Conservation (phyloP, 2,888 invertebrate species). For the Lasius platythorax region DNA sequence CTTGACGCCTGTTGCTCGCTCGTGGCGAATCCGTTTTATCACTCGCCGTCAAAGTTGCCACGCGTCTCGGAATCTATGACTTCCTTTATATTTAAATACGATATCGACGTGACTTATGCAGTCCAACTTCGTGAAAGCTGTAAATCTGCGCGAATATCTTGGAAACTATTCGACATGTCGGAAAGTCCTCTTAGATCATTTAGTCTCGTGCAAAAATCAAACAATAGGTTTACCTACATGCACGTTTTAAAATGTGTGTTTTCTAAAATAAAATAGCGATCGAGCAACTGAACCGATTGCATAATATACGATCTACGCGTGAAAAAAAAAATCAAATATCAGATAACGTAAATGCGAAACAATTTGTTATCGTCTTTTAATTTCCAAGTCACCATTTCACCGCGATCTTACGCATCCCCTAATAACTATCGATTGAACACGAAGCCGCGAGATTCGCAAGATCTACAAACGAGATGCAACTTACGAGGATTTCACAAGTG, state of each 20-base stretch:
- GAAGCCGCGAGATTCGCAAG: background rate
- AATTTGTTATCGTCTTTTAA: background rate
- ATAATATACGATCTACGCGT: background rate
- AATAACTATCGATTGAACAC: background rate
- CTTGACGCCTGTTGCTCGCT: slow-evolving; percentile 48
- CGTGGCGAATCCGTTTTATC: slow-evolving; percentile 45
- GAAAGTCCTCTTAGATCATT: background rate
- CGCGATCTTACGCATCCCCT: background rate
- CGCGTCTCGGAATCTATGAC: slow-evolving; percentile 31
- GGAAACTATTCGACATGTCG: background rate
- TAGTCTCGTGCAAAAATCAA: background rate
- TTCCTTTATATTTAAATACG: slow-evolving; percentile 34
- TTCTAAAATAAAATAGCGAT: background rate
- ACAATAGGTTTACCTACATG: background rate
- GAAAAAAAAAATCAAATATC: background rate
- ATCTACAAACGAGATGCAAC: slow-evolving; percentile 26
- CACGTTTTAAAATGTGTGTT: background rate
- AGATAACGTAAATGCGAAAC: background rate
- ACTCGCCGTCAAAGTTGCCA: slow-evolving; percentile 38
- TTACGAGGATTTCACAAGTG: slow-evolving; percentile 53
- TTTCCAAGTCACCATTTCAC: background rate
- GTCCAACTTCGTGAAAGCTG: background rate
- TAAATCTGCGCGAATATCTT: background rate
- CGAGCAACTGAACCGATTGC: background rate
- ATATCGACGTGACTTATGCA: slow-evolving; percentile 28